Base-by-base conservation (phyloP, 2,113 vertebrate genomes). In the Jaculus jaculus region DNA sequence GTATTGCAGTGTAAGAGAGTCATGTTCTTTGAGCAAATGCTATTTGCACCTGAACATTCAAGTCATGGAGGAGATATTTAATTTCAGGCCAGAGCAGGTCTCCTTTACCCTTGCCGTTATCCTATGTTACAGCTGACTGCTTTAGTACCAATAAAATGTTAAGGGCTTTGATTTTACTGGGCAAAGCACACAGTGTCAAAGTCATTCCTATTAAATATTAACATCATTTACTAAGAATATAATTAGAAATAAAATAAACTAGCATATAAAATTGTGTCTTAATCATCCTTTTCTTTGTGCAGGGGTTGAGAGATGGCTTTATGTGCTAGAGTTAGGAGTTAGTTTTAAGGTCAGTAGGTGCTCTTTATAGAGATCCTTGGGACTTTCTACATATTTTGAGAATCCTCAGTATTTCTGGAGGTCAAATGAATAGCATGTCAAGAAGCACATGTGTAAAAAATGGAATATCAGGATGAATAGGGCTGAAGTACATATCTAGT, bases 241-340 rank as follows among this genome's bases (percentile, higher is more conserved):
- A 96, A 96, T 95, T 96, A 96, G 96, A 95, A 95, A 93, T 94
- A 95, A 97, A 96, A 94, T 95, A 96, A 97, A 68, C 85, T 73
- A 83, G 61, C 90, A 79, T 79, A 93, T 92, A 87, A 93, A 95
- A 92, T 96, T 92, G 58, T 96, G 66, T 94, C 89, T 97, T 93
- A 96, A 96, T 96, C 95, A 96, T 91, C 69, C 68, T 73, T 26
- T 89, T 58, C 66, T 95, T 96, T 32, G 23, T 84, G 93, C 88
- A 71, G 89, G 80, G 96, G 69, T 92, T 92, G 72, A 89, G 58
- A 90, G 94, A 84, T 79, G 1, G 12, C 82, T 91, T 94, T 89
- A 60, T 84, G 58, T 24, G 23, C n/a, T 66, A 71, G n/a, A 82
- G 71, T 51, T 73, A 72, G 30, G 47, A 71, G 10, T 93, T 69